These are phyloP conservation scores for Rhodophaea formosa DNA, from an alignment of 2,888 invertebrate genomes.

Conservation along the genomic window DNA sequence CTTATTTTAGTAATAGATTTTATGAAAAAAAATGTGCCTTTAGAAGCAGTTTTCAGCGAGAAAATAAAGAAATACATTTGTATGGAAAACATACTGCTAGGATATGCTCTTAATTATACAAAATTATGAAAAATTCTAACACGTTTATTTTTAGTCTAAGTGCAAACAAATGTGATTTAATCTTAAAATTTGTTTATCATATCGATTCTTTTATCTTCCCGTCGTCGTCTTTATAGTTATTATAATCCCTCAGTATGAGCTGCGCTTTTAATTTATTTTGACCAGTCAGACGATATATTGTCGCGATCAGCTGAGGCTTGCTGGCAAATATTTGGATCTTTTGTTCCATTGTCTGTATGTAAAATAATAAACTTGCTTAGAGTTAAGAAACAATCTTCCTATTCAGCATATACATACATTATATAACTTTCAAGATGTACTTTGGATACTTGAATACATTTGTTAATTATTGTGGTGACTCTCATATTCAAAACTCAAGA, in stretches of 20 bases:
- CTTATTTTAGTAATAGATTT: too few species aligned
- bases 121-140: too few species aligned
- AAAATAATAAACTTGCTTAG: conserved; percentile 14
- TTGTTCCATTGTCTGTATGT: conserved; percentile 45
- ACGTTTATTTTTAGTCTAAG: not conserved
- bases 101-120: too few species aligned
- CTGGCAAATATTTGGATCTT: conserved; percentile 31
- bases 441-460: too few species aligned
- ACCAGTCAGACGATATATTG: conserved; percentile 14
- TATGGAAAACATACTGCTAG: too few species aligned
- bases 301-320: not conserved
- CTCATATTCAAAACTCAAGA: too few species aligned
- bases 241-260: too few species aligned
- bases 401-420: not conserved
- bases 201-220: conserved; percentile 14
- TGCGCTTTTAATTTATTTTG: conserved; percentile 10
- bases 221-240: not conserved
- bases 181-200: not conserved
- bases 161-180: not conserved
- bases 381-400: not conserved
- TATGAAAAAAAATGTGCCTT: too few species aligned
- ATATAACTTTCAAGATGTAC: too few species aligned
- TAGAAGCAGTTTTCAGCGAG: too few species aligned
- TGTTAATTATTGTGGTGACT: too few species aligned
- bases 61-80: too few species aligned